Percentiles rank a stretch among this genome's conserved stretches.
phyloP scores from a whole-genome alignment of 2,113 vertebrate species.

The Caloenas nicobarica region DNA sequence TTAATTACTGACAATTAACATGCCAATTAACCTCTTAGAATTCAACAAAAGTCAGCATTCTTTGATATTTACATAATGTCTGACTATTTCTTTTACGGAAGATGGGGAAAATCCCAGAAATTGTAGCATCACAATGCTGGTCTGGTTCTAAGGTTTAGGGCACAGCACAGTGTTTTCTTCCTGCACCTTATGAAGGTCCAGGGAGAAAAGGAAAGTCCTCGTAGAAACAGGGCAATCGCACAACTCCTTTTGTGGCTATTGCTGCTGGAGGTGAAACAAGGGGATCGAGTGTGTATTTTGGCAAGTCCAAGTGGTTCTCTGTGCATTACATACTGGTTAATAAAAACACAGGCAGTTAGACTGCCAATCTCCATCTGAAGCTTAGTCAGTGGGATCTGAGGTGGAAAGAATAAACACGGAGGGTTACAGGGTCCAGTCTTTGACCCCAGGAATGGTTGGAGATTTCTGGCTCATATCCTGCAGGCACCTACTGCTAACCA shows the following conservation, averaged over 20 bases:
- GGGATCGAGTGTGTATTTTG: not conserved
- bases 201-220: not conserved
- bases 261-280: not conserved
- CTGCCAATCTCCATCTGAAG: not conserved
- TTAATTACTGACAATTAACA: conserved; percentile 16
- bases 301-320: not conserved
- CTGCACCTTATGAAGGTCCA: not conserved
- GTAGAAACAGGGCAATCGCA: not conserved
- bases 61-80: not conserved
- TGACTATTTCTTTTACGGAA: not conserved
- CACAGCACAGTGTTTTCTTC: not conserved
- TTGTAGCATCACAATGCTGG: not conserved
- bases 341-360: not conserved
- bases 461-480: not conserved
- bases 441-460: not conserved
- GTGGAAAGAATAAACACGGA: not conserved
- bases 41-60: not conserved
- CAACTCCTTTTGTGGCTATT: not conserved
- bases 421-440: not conserved
- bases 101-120: rapidly evolving
- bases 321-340: not conserved
- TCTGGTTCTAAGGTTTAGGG: not conserved
- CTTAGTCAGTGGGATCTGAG: not conserved
- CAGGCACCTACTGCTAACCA: not conserved
- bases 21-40: not conserved